Base-by-base conservation (phyloP, 2,888 invertebrate genomes). In the Aproaerema taeniolella region DNA sequence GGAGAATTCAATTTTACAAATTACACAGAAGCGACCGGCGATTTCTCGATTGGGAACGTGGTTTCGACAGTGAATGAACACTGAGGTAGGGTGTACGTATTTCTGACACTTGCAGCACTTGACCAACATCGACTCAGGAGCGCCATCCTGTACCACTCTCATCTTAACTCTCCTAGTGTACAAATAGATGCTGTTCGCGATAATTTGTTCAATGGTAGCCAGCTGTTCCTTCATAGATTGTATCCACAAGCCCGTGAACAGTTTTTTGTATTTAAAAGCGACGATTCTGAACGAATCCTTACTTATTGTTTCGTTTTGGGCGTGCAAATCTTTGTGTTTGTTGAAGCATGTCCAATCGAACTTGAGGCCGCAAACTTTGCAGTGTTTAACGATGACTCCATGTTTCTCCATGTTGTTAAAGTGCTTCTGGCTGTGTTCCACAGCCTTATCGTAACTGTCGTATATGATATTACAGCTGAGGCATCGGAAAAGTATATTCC, bases 401-500 rank as follows among this genome's bases (percentile, higher is more conserved):
- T 43, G 51, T 9, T 32, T 48, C 2, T 55, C 48, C 34, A 58
- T 42, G 4, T 58, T 46, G 6, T 53, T 58, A 0, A 63, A 52
- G 34, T 80, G 78, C 0, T 55, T 52, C 20, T 78, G 78, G 1
- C 67, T 56, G 31, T 80, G 80, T 1, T 65, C 68, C 0, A 80
- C 66, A 0, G 64, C 65, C 0, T 55, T 49, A 13, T 79, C 76
- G 26, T 81, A 80, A 0, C 52, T 47, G 29, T 74, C 65, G 0
- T 62, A 61, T 0, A 66, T 50, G 0, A 67, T 41, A 0, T 67
- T 54, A 24, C 81, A 81, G 0, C 40, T 34, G 0, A 34, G 17
- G 36, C 81, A 81, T 2, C 50, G 39, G 13, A 59, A 79, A 0
- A 77, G 42, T 0, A 78, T 59, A 8, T 77, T 69, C 77, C 78